These are phyloP conservation scores for Archilochus colubris DNA, from an alignment of 2,113 vertebrate species.

Conservation along the genomic window DNA sequence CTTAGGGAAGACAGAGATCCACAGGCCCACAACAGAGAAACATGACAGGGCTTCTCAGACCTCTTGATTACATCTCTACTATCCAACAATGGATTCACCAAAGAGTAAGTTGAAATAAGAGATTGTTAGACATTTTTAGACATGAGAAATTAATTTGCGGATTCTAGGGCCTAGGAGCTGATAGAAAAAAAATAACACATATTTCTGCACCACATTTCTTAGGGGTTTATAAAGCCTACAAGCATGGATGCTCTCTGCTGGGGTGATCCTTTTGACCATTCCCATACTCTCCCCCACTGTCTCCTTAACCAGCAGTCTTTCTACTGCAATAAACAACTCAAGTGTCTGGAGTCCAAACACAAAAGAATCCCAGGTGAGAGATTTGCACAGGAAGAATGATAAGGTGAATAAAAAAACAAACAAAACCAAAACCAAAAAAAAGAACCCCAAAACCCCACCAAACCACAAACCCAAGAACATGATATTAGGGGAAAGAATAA, in stretches of 20 bases:
- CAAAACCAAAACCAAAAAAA: too few relatives aligned
- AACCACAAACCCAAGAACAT: neutral
- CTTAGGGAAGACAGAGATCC: neutral
- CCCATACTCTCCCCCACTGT: neutral
- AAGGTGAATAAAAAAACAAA: neutral
- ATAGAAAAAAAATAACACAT: neutral
- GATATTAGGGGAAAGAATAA: neutral
- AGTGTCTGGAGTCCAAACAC: neutral
- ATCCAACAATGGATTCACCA: neutral
- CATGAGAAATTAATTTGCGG: neutral
- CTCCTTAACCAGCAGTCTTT: neutral
- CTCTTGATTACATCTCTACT: neutral
- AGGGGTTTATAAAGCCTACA: neutral
- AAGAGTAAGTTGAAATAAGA: neutral
- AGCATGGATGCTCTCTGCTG: neutral
- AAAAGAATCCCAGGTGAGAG: neutral
- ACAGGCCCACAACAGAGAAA: neutral
- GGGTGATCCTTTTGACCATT: neutral
- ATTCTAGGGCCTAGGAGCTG: neutral
- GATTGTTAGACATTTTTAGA: neutral
- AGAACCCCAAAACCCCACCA: too few relatives aligned
- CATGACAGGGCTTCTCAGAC: fast-evolving
- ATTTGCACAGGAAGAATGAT: neutral
- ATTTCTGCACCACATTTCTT: neutral
- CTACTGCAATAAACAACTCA: neutral